phyloP scores from a whole-genome alignment of 2,113 vertebrate genomes.

The Oxyura jamaicensis region DNA sequence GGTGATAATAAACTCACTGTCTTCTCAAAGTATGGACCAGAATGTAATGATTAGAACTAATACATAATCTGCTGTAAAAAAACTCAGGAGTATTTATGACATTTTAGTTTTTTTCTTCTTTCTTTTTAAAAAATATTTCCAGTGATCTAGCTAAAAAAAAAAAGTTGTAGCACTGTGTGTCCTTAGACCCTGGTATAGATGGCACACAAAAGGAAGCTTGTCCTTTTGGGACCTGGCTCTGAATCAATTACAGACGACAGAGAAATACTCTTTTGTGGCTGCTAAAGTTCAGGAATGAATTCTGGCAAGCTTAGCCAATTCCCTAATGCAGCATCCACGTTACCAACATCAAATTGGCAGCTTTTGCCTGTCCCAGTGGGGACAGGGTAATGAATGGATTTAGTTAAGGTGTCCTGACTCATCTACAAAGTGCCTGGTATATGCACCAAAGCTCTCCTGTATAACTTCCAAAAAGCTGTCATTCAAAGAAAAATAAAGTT shows the following conservation, averaged over 20 bases:
- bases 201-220: constrained; percentile 80
- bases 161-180: constrained; percentile 61
- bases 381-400: constrained; percentile 78
- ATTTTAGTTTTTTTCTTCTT: constrained; percentile 24
- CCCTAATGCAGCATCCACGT: constrained; percentile 74
- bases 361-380: constrained; percentile 71
- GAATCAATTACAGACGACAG: constrained; percentile 78
- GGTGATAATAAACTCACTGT: constrained; percentile 9
- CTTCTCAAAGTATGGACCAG: constrained; percentile 29
- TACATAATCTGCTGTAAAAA: constrained; percentile 39
- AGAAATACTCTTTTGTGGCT: constrained; percentile 83
- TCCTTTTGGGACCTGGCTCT: constrained; percentile 77
- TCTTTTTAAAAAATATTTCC: constrained; percentile 48
- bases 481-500: constrained; percentile 63
- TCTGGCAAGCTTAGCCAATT: constrained; percentile 77
- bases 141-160: constrained; percentile 50
- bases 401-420: constrained; percentile 77
- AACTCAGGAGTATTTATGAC: neutral
- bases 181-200: constrained; percentile 57
- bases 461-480: constrained; percentile 66
- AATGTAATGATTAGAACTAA: constrained; percentile 33
- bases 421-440: constrained; percentile 63
- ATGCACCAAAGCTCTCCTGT: constrained; percentile 49
- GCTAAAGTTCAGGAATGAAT: constrained; percentile 81
- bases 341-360: constrained; percentile 78